These are phyloP conservation scores for Lepidurus apus DNA, from an alignment of 1,140 invertebrate species.

Conservation along the genomic window DNA sequence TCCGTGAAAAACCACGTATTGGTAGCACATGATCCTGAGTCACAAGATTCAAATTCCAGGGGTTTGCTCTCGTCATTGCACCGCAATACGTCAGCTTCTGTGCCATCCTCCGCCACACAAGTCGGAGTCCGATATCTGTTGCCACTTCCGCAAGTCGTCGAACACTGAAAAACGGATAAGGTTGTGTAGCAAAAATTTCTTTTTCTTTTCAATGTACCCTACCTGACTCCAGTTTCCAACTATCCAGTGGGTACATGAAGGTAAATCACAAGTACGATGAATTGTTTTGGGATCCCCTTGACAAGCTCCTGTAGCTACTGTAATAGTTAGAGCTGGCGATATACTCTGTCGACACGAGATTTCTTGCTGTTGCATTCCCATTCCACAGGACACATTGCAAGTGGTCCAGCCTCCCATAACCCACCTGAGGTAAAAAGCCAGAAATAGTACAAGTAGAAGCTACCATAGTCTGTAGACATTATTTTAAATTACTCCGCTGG, in stretches of 20 bases:
- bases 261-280: conserved; percentile 10
- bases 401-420: not conserved
- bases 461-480: too few relatives aligned
- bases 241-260: not conserved
- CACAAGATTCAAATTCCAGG: not conserved
- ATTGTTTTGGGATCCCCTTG: not conserved
- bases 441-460: not conserved
- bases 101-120: not conserved
- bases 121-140: not conserved
- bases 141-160: conserved; percentile 2
- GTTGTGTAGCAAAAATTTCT: not conserved
- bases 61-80: not conserved
- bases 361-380: not conserved
- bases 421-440: not conserved
- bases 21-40: not conserved
- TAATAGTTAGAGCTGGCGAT: not conserved
- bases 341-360: not conserved
- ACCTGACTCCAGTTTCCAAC: conserved; percentile 13
- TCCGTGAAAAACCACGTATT: conserved; percentile 13
- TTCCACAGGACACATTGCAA: not conserved
- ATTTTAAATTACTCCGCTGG: not conserved
- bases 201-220: not conserved
- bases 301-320: not conserved
- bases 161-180: not conserved
- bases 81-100: not conserved